Conservation (phyloP, 2,888 invertebrate genomes). For the Oscheius onirici region DNA sequence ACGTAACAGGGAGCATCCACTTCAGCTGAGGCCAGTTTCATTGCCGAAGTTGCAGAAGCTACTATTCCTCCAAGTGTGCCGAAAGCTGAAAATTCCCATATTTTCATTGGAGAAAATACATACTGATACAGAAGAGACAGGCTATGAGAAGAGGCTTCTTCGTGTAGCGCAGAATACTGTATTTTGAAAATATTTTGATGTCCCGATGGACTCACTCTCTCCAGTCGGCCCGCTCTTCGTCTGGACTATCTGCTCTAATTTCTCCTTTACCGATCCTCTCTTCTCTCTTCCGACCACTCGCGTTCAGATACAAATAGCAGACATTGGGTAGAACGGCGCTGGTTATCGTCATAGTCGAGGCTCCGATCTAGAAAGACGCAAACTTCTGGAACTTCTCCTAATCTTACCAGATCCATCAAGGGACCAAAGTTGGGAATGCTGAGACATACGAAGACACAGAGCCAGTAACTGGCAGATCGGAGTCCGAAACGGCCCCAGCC, state of each 20-base stretch:
- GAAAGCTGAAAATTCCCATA: constrained; percentile 47
- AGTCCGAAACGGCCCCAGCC: constrained; percentile 55
- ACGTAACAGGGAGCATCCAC: constrained; percentile 62
- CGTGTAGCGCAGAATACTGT: no score
- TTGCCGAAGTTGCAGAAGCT: constrained; percentile 54
- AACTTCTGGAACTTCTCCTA: not conserved
- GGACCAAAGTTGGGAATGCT: constrained; percentile 67
- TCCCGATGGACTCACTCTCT: not conserved
- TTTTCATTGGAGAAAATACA: no score
- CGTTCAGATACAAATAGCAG: constrained; percentile 54
- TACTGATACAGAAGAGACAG: not conserved
- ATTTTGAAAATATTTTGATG: no score
- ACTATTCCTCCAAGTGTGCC: constrained; percentile 60
- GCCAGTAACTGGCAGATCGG: constrained; percentile 55
- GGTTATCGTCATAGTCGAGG: constrained; percentile 53
- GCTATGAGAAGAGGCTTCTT: no score
- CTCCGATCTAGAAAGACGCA: constrained; percentile 43
- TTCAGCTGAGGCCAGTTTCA: constrained; percentile 44
- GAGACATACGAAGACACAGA: constrained; percentile 57
- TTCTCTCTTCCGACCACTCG: constrained; percentile 39
- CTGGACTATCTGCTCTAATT: not conserved
- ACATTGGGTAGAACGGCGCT: constrained; percentile 52
- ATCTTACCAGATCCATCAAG: constrained; percentile 50
- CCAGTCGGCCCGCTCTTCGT: not conserved
- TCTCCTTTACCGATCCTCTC: constrained; percentile 6